Evolutionary conservation across 2,888 invertebrate genomes (phyloP).

Genomic region (Ichneumoninae sp.): DNA sequence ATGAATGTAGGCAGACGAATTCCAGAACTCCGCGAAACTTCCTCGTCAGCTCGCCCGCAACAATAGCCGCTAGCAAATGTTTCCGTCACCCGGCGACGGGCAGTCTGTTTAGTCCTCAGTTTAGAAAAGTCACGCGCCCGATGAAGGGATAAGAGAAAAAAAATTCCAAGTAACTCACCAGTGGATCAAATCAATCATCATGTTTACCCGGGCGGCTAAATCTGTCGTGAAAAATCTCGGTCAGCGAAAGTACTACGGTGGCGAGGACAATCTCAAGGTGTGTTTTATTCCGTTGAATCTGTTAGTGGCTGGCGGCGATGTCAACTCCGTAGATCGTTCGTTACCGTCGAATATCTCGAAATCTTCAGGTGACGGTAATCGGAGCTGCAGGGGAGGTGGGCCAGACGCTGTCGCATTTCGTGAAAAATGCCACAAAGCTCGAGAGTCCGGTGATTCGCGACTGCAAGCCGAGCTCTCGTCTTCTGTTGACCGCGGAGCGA

Average conservation of each 20-base stretch:
- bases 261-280: constrained; percentile 73
- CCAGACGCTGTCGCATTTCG: constrained; percentile 35
- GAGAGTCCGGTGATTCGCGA: not conserved
- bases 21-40: constrained; percentile 15
- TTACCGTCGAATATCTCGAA: constrained; percentile 10
- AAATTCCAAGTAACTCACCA: constrained; percentile 75
- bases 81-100: constrained; percentile 66
- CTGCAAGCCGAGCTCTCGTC: constrained; percentile 3
- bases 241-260: constrained; percentile 69
- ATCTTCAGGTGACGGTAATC: constrained; percentile 42
- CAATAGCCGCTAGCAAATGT: constrained; percentile 35
- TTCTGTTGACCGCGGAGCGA: constrained; percentile 30
- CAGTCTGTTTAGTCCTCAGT: constrained; percentile 68
- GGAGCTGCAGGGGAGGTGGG: constrained; percentile 44
- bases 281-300: constrained; percentile 34
- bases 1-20: not conserved
- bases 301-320: constrained; percentile 19
- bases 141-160: constrained; percentile 69
- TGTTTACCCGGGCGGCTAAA: constrained; percentile 80
- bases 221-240: constrained; percentile 75
- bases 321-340: not conserved
- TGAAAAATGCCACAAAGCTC: constrained; percentile 39
- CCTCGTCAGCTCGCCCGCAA: constrained; percentile 19
- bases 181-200: constrained; percentile 67
- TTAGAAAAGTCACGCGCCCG: constrained; percentile 72